Evolutionary conservation across 2,113 vertebrate species (phyloP).

Genomic region (human): GRCh38 chr17:1058001-1058500

Average conservation of each 20-base stretch:
- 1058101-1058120: background rate
- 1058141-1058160: too few relatives aligned
- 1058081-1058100: background rate
- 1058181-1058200: too few relatives aligned
- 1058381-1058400: too few relatives aligned
- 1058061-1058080: background rate
- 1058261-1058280: too few relatives aligned
- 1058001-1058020: constrained; percentile 98
- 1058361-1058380: too few relatives aligned
- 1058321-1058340: too few relatives aligned
- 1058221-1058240: too few relatives aligned
- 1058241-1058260: too few relatives aligned
- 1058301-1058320: too few relatives aligned
- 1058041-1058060: constrained; percentile 88
- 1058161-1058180: too few relatives aligned
- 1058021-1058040: constrained; percentile 95
- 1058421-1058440: rapidly evolving
- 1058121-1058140: background rate
- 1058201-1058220: rapidly evolving
- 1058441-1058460: background rate
- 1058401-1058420: too few relatives aligned
- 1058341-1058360: too few relatives aligned
- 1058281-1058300: rapidly evolving
- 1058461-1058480: background rate
- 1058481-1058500: background rate